A percentile compares a stretch with the other conserved stretches of the same genome.
phyloP scores from a whole-genome alignment of 2,797 vertebrate genomes.

The Malurus leucopterus region DNA sequence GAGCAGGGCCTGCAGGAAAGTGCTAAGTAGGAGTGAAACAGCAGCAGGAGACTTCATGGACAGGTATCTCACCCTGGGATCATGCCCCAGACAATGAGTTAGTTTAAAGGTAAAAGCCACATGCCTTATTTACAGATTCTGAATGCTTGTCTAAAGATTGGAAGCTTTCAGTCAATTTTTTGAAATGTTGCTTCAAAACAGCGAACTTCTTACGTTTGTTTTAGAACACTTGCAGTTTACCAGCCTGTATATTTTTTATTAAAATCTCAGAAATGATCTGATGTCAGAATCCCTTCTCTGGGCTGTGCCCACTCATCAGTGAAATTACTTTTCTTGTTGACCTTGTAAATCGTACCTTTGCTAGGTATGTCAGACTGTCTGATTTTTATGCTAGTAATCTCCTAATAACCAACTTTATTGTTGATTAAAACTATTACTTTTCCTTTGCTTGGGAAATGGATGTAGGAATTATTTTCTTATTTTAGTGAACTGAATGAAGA shows the following conservation, averaged over 20 bases:
- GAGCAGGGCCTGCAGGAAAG: background rate
- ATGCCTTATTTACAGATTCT: background rate
- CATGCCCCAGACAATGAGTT: background rate
- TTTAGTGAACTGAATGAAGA: background rate
- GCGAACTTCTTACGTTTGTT: background rate
- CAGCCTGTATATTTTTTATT: background rate
- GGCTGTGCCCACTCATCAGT: background rate
- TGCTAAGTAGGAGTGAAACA: slow-evolving; percentile 19
- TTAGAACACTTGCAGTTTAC: background rate
- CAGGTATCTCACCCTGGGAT: background rate
- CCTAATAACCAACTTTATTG: background rate
- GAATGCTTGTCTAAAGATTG: background rate
- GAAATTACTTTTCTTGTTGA: slow-evolving; percentile 42
- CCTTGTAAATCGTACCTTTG: slow-evolving; percentile 8
- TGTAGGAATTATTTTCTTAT: background rate
- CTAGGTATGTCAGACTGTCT: background rate
- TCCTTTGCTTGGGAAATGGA: background rate
- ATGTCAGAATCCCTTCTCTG: background rate
- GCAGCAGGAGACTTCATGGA: background rate
- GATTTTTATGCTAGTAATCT: slow-evolving; percentile 8
- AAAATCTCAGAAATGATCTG: background rate
- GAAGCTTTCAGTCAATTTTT: background rate
- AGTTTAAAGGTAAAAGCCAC: background rate
- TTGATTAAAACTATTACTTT: background rate
- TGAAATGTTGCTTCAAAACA: background rate